phyloP scores from a whole-genome alignment of 2,797 vertebrate genomes.

The Caiman crocodilus region DNA sequence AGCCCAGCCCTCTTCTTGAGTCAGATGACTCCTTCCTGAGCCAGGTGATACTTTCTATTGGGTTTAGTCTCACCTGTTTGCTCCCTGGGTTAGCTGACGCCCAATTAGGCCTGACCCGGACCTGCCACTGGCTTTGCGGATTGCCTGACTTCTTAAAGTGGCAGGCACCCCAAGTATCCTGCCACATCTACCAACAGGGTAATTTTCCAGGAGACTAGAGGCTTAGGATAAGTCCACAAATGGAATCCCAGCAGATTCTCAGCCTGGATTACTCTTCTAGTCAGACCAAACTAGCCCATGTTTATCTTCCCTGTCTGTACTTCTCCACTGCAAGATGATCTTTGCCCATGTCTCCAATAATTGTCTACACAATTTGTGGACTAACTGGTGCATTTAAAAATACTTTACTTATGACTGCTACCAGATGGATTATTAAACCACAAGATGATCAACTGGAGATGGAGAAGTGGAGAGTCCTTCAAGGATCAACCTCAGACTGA shows the following conservation, averaged over 20 bases:
- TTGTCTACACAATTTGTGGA: not conserved
- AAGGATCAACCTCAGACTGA: not conserved
- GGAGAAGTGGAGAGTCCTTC: too few species aligned
- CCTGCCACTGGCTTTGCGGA: too few species aligned
- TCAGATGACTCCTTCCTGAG: too few species aligned
- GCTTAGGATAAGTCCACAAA: not conserved
- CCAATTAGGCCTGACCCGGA: too few species aligned
- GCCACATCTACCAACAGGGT: not conserved
- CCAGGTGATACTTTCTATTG: too few species aligned
- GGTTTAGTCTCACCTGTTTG: too few species aligned
- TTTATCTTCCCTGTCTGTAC: not conserved
- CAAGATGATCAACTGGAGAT: not conserved
- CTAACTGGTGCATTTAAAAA: not conserved
- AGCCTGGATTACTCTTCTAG: fast-evolving
- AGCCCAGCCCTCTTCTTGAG: too few species aligned
- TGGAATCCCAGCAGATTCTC: fast-evolving
- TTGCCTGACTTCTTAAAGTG: too few species aligned
- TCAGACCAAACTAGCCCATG: not conserved
- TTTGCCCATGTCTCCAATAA: not conserved
- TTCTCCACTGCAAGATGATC: not conserved
- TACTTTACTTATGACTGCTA: not conserved
- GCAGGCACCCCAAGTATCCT: too few species aligned
- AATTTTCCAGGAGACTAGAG: not conserved
- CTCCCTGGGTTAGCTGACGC: too few species aligned
- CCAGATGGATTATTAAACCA: not conserved